Evolutionary conservation across 2,888 invertebrate genomes (phyloP).

Genomic region (Dione vanillae): DNA sequence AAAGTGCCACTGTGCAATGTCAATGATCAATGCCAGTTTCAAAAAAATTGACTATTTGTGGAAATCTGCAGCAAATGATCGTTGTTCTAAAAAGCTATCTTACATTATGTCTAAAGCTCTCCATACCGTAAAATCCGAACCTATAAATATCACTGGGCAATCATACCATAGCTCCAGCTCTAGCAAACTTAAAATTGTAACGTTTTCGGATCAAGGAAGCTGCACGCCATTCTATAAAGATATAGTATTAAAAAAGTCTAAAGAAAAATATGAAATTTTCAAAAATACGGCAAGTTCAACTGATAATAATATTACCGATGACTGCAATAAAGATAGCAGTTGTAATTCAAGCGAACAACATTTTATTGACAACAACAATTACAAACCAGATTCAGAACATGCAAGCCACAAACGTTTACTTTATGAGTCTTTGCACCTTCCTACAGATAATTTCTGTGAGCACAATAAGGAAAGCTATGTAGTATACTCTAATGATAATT

Average conservation of each 20-base stretch:
- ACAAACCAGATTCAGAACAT: slow-evolving; percentile 38
- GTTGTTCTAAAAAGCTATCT: slow-evolving; percentile 53
- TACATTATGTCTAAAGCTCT: slow-evolving; percentile 59
- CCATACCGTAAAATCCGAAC: slow-evolving; percentile 44
- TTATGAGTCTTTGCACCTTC: slow-evolving; percentile 55
- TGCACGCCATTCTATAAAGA: slow-evolving; percentile 44
- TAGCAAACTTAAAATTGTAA: slow-evolving; percentile 2
- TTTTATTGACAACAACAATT: slow-evolving; percentile 34
- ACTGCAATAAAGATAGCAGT: slow-evolving; percentile 40
- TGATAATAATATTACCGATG: slow-evolving; percentile 49
- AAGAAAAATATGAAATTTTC: slow-evolving; percentile 46
- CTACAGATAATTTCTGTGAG: slow-evolving; percentile 48
- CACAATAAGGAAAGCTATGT: slow-evolving; percentile 43
- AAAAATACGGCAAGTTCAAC: slow-evolving; percentile 52
- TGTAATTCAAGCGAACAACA: slow-evolving; percentile 26
- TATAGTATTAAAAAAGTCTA: slow-evolving; percentile 55
- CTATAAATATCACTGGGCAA: slow-evolving; percentile 17
- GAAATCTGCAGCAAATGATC: slow-evolving; percentile 54
- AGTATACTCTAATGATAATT: slow-evolving; percentile 32
- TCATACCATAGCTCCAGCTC: background rate
- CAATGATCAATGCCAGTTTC: slow-evolving; percentile 53
- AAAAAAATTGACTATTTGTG: slow-evolving; percentile 57
- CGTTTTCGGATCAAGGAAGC: slow-evolving; percentile 35
- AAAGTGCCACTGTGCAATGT: slow-evolving; percentile 63
- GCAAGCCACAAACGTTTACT: slow-evolving; percentile 47